phyloP scores from a whole-genome alignment of 2,113 vertebrate species.

The Apodemus sylvaticus region DNA sequence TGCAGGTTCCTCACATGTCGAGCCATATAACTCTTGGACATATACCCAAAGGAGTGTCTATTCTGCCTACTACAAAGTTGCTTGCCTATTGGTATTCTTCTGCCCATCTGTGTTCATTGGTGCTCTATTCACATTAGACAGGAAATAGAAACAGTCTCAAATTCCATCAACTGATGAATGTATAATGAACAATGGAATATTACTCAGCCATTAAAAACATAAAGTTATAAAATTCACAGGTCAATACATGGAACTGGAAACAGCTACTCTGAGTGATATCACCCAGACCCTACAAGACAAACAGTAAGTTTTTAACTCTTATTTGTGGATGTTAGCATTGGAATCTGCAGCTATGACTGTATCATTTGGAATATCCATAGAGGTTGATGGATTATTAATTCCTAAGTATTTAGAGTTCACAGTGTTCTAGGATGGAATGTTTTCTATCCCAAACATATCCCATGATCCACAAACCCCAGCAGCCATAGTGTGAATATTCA shows the following conservation, averaged over 20 bases:
- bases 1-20: not conserved
- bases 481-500: not conserved
- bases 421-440: not conserved
- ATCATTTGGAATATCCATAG: not conserved
- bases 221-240: not conserved
- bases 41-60: not conserved
- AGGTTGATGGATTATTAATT: not conserved
- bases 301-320: not conserved
- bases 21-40: not conserved
- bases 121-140: not conserved
- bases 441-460: slow-evolving; percentile 33
- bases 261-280: not conserved
- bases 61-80: too few relatives aligned
- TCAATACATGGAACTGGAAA: not conserved
- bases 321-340: not conserved
- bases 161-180: not conserved
- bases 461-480: not conserved
- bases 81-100: not conserved
- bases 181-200: not conserved
- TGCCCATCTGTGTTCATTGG: not conserved
- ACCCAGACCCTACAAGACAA: not conserved
- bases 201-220: not conserved
- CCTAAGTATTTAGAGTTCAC: not conserved
- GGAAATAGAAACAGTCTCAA: not conserved
- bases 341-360: not conserved